Conservation (phyloP, 2,113 vertebrate species). For the Sylvilagus bachmani region DNA sequence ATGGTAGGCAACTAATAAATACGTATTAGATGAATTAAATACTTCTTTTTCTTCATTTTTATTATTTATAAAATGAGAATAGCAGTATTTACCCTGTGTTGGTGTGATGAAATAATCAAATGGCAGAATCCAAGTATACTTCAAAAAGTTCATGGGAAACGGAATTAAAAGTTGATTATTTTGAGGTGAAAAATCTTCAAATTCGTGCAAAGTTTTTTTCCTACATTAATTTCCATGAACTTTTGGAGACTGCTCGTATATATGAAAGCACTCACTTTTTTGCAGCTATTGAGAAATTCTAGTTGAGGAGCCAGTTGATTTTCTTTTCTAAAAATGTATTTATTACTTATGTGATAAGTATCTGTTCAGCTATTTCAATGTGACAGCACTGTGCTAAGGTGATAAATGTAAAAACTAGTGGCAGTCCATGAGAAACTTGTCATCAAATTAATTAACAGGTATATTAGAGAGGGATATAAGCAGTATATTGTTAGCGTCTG, state of each 20-base stretch:
- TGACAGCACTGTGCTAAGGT: background rate
- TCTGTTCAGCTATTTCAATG: background rate
- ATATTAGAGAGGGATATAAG: background rate
- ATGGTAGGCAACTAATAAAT: background rate
- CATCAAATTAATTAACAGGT: background rate
- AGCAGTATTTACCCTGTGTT: background rate
- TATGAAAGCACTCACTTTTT: background rate
- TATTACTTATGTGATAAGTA: slow-evolving; percentile 37
- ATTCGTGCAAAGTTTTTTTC: too few relatives aligned
- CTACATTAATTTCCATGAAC: too few relatives aligned
- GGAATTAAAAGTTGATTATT: too few relatives aligned
- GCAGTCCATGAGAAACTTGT: slow-evolving; percentile 23
- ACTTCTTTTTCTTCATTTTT: slow-evolving; percentile 3
- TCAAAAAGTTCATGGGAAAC: too few relatives aligned
- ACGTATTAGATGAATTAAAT: background rate
- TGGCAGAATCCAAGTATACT: background rate
- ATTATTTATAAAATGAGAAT: background rate
- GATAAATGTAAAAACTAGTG: background rate
- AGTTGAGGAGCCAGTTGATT: background rate
- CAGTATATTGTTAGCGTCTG: background rate
- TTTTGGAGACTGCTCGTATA: background rate
- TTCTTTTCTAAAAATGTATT: slow-evolving; percentile 51
- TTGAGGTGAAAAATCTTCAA: too few relatives aligned
- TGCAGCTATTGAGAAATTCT: background rate
- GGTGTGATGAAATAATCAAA: slow-evolving; percentile 28